Base-by-base conservation (phyloP, 2,797 vertebrate genomes). In the Girardinus metallicus region DNA sequence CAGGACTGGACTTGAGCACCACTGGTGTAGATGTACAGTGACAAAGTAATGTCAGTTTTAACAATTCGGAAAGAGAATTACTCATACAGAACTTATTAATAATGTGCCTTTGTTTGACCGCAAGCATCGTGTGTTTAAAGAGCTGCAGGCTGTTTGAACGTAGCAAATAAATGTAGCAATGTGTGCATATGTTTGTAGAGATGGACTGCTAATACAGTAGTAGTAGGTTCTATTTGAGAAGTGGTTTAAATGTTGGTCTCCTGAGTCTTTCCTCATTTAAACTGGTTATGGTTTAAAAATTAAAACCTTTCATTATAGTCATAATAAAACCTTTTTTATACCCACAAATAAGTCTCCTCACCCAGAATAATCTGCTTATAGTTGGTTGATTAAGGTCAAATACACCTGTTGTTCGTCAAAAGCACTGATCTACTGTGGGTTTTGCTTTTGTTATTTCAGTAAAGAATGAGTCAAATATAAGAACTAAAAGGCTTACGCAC, bases 21-120 rank as follows among this genome's bases (percentile, higher is more conserved):
- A n/a, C n/a, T n/a, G n/a, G 75, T 81, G 83, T 91, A 88, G 86
- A 78, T 91, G 86, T 93, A 87, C 85, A 84, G 75, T 87, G 87
- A 88, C 74, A 74, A 91, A 83, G 83, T 88, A 55, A 73, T 75
- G 73, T 77, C 81, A 51, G 79, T 85, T 81, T 87, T 87, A 71
- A 44, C 68, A 16, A 46, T 71, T 71, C 5, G 34, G 73, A 71
- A 53, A 5, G 36, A 53, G n/a, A 71, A 49, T 34, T 57, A 64
- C 31, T 47, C n/a, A 55, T 47, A 70, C 88, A 68, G 64, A 80
- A 81, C 73, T 81, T 92, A 75, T 90, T 84, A 86, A 93, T 84
- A 86, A 93, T 44, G 94, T 95, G 94, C 94, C 93, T 95, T 96
- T 93, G 60, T 90, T 94, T 80, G 78, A 87, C 85, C 77, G 88